Percentiles rank a stretch among this genome's conserved stretches.
These are phyloP conservation scores for Drosophila yooni DNA, from an alignment of 2,888 invertebrate species.

Conservation along the genomic window DNA sequence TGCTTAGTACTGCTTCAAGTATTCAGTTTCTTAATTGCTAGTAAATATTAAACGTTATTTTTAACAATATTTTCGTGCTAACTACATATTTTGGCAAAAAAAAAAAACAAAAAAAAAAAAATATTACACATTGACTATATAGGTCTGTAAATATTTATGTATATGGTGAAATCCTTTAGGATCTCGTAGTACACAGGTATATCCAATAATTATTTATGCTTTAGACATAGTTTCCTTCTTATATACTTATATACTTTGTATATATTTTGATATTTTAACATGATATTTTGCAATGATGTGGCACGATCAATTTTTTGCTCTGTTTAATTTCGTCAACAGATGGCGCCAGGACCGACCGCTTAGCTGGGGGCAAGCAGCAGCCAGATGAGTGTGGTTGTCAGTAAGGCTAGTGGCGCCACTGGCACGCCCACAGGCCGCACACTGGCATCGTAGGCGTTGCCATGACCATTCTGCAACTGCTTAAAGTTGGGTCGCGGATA, in stretches of 20 bases:
- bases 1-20: constrained; percentile 7
- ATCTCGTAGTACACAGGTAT: constrained; percentile 32
- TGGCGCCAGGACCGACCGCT: constrained; percentile 22
- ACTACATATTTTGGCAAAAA: constrained; percentile 31
- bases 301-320: constrained; percentile 60
- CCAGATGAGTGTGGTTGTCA: constrained; percentile 42
- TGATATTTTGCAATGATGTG: constrained; percentile 76
- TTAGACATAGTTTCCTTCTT: constrained; percentile 25
- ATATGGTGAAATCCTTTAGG: constrained; percentile 24
- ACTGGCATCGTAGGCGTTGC: constrained; percentile 33
- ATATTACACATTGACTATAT: constrained; percentile 22
- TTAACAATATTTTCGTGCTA: constrained; percentile 54
- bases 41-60: constrained; percentile 31
- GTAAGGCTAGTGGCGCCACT: constrained; percentile 35
- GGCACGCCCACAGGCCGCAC: constrained; percentile 30
- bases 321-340: background rate
- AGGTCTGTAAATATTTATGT: constrained; percentile 8
- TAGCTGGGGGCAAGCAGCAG: constrained; percentile 62
- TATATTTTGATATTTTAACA: constrained; percentile 46
- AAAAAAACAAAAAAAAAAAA: constrained; percentile 24
- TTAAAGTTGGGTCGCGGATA: constrained; percentile 87
- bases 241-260: constrained; percentile 43
- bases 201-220: constrained; percentile 21
- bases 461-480: constrained; percentile 53
- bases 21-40: constrained; percentile 32